Conservation (phyloP, 2,888 invertebrate genomes). For the Agrochola lychnidis region DNA sequence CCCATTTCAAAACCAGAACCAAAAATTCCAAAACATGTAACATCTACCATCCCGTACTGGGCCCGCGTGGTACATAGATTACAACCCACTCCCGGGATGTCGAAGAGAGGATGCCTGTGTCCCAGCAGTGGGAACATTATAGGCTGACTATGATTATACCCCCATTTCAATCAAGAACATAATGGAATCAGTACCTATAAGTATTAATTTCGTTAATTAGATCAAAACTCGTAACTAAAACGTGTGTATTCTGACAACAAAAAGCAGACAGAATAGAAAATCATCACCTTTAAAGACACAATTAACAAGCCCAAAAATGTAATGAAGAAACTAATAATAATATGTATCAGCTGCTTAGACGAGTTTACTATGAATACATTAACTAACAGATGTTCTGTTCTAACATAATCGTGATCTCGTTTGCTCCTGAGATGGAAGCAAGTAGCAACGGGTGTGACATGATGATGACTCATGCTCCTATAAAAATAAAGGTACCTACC, state of each 20-base stretch:
- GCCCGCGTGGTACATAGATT: no score
- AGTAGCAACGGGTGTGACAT: conserved; percentile 50
- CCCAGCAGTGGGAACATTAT: no score
- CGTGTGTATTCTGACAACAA: no score
- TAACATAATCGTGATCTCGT: conserved; percentile 51
- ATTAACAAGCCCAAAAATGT: not conserved
- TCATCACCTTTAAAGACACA: not conserved
- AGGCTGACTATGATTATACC: no score
- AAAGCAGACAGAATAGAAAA: not conserved
- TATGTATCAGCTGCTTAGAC: conserved; percentile 25
- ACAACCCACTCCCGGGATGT: no score
- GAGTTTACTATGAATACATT: conserved; percentile 45
- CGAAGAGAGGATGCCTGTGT: no score
- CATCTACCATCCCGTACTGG: no score
- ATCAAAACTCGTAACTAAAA: no score
- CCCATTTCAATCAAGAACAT: not conserved
- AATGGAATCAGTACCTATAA: not conserved
- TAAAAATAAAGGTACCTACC: conserved; percentile 37
- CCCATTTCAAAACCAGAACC: no score
- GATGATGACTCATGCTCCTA: conserved; percentile 56
- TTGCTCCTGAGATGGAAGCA: conserved; percentile 48
- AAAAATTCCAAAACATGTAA: no score
- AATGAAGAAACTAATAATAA: conserved; percentile 6
- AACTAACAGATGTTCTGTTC: conserved; percentile 62
- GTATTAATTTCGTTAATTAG: no score